Evolutionary conservation across 2,113 vertebrate genomes (phyloP), one percentile per base, ranked within the genome.

Genomic region (Plectropomus leopardus): DNA sequence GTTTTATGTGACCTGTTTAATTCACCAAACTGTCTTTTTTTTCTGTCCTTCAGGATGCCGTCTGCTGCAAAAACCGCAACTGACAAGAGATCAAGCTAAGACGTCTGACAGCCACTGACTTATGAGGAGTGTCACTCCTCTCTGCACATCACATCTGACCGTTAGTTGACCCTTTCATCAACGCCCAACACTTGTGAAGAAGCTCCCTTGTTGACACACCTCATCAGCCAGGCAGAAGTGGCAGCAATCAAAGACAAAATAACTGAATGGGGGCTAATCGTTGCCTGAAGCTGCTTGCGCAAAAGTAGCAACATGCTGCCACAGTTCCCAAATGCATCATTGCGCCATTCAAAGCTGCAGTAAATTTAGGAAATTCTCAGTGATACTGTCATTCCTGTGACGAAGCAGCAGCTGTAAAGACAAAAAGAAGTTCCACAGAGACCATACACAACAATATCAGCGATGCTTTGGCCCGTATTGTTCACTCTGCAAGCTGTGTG

Each of bases 401-500:
- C 64, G 1, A 50, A 76, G 53, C 60, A 40, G 47, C 57, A 36
- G 68, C 44, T 65, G 42, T 47, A 50, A 66, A 79, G 10, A 48
- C 15, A 59, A 64, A 78, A 59, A 79, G 16, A 65, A 54, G 30
- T 42, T 71, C 65, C 32, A 44, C 23, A 57, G n/a, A 66, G 72
- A 61, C 28, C 24, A 21, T 15, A 48, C 66, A 61, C 6, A 80
- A 83, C 40, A 16, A 84, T 63, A 84, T 70, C 85, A 89, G 87
- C 68, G 15, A 98, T 98, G 98, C 96, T 95, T 94, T 97, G 97
- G 92, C 96, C 95, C 72, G 90, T 96, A 83, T 94, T 98, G 88
- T 92, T 99, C 85, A 94, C 96, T 73, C 95, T 99, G 76, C 97
- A 98, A 15, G 94, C 96, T 88, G 95, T 96, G 76, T 97, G 97